Percentiles rank a stretch among this genome's conserved stretches.
These are phyloP conservation scores for Sebastes elongatus DNA, from an alignment of 2,797 vertebrate genomes.

Conservation along the genomic window DNA sequence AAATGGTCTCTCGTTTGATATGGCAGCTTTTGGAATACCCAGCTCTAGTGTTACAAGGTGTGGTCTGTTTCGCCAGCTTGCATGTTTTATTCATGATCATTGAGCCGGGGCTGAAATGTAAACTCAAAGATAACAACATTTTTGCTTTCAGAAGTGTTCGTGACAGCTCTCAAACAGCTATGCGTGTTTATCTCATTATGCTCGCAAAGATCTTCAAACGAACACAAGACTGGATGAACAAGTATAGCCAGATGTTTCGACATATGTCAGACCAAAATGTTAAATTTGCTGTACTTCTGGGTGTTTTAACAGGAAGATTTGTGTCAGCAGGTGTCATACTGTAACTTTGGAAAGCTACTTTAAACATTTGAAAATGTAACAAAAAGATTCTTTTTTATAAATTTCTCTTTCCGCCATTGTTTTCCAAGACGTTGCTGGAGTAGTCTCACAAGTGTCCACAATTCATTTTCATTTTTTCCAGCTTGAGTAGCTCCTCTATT, in stretches of 20 bases:
- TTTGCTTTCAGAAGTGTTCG: not conserved
- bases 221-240: not conserved
- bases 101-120: not conserved
- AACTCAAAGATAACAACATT: not conserved
- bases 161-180: not conserved
- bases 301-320: not conserved
- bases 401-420: not conserved
- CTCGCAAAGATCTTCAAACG: not conserved
- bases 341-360: not conserved
- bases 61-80: conserved; percentile 12
- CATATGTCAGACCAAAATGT: not conserved
- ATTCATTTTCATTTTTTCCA: not conserved
- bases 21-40: conserved; percentile 2
- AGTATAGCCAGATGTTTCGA: not conserved
- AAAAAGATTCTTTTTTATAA: not conserved
- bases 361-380: not conserved
- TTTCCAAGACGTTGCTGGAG: not conserved
- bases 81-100: conserved; percentile 56
- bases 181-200: not conserved
- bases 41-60: conserved; percentile 50
- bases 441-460: not conserved
- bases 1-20: conserved; percentile 1
- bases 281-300: not conserved
- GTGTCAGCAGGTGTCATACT: not conserved
- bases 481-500: not conserved